These are phyloP conservation scores for Microtus agrestis DNA, from an alignment of 2,797 vertebrate genomes.

Conservation along the genomic window DNA sequence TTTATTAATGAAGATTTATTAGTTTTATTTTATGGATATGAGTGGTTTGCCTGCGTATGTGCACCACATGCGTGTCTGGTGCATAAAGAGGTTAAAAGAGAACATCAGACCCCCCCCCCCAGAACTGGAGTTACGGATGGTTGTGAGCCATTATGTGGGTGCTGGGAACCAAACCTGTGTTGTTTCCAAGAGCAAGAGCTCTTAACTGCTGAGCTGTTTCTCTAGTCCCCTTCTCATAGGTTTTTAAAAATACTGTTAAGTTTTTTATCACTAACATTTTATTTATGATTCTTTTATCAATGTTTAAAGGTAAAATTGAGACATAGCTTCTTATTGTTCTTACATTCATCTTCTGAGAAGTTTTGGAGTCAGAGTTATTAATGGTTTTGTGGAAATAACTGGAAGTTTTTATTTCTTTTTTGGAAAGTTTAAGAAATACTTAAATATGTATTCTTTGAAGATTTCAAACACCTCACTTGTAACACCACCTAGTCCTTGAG, in stretches of 20 bases:
- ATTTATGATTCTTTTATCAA: constrained; percentile 24
- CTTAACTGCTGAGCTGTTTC: not conserved
- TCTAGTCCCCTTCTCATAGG: not conserved
- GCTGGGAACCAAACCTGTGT: not conserved
- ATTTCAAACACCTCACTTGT: not conserved
- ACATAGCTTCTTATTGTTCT: not conserved
- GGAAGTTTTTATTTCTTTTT: not conserved
- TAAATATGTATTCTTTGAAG: constrained; percentile 25
- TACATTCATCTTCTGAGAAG: not conserved
- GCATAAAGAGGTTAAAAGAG: not conserved
- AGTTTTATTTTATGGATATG: not conserved
- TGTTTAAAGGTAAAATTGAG: not conserved
- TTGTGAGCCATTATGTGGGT: not conserved
- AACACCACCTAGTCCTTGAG: not conserved
- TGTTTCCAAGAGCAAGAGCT: not conserved
- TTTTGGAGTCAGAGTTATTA: not conserved
- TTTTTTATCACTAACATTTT: constrained; percentile 33
- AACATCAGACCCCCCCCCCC: not conserved
- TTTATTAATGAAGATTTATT: not conserved
- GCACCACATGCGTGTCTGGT: not conserved
- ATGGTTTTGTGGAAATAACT: constrained; percentile 6
- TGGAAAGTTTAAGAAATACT: constrained; percentile 25
- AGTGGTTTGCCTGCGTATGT: not conserved
- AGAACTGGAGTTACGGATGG: not conserved
- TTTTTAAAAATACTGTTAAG: not conserved